Evolutionary conservation across 2,888 invertebrate species (phyloP).

Genomic region (Odontocerum albicorne): DNA sequence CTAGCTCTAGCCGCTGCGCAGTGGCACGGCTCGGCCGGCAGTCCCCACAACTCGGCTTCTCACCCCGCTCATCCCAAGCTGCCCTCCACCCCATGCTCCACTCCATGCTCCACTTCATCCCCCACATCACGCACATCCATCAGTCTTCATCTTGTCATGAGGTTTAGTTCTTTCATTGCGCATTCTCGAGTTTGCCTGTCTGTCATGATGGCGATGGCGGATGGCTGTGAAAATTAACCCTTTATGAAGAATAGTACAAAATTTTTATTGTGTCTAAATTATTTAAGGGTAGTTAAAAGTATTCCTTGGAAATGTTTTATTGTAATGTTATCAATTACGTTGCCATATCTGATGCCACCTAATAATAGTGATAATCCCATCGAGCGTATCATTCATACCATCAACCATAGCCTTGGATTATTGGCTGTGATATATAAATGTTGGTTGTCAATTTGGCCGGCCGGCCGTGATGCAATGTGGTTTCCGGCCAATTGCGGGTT

Average conservation of each 20-base stretch:
- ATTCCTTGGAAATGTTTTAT: constrained; percentile 29
- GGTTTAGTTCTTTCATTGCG: too few relatives aligned
- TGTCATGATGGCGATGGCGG: not conserved
- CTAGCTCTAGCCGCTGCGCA: too few relatives aligned
- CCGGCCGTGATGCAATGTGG: constrained; percentile 32
- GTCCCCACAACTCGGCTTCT: constrained; percentile 3
- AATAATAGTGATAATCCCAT: constrained; percentile 12
- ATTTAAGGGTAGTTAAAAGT: constrained; percentile 34
- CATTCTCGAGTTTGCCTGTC: too few relatives aligned
- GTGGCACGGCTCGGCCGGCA: constrained; percentile 33
- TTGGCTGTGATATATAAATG: constrained; percentile 37
- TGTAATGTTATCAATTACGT: constrained; percentile 18
- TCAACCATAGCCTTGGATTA: constrained; percentile 36
- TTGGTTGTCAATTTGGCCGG: constrained; percentile 37
- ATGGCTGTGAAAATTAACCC: constrained; percentile 12
- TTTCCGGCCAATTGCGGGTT: constrained; percentile 28
- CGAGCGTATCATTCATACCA: constrained; percentile 32
- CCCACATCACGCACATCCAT: not conserved
- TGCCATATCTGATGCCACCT: constrained; percentile 19
- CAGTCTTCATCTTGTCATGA: too few relatives aligned
- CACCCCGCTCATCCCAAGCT: constrained; percentile 19
- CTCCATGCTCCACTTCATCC: constrained; percentile 26
- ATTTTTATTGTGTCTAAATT: constrained; percentile 35
- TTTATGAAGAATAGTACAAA: constrained; percentile 33
- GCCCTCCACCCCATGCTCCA: constrained; percentile 26